Evolutionary conservation across 2,888 invertebrate genomes (phyloP).

Genomic region (Malthinus flaveolus): DNA sequence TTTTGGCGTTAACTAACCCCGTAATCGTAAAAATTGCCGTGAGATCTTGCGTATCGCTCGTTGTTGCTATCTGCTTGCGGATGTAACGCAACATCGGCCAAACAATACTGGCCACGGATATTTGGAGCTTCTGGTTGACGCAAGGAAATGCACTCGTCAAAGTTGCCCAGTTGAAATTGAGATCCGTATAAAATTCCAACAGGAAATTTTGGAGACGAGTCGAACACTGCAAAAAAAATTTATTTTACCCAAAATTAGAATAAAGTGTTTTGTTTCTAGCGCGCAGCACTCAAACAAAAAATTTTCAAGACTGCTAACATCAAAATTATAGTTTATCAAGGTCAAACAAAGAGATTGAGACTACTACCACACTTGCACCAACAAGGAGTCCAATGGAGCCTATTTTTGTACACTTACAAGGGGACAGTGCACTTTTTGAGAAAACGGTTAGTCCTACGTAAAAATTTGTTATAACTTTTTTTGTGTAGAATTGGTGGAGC

Average conservation of each 20-base stretch:
- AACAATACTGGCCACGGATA: slow-evolving; percentile 68
- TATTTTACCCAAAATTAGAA: neutral
- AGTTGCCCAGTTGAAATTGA: slow-evolving; percentile 72
- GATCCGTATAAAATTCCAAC: slow-evolving; percentile 69
- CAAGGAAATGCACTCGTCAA: slow-evolving; percentile 67
- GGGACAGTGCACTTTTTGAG: too few species aligned
- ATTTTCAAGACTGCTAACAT: too few species aligned
- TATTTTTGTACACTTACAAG: too few species aligned
- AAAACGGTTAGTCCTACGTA: too few species aligned
- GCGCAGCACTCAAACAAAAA: too few species aligned
- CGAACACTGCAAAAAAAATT: slow-evolving; percentile 64
- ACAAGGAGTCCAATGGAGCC: too few species aligned
- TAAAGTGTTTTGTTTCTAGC: too few species aligned
- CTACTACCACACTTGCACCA: too few species aligned
- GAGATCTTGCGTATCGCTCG: slow-evolving; percentile 7
- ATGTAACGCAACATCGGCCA: slow-evolving; percentile 56
- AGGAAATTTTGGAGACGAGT: slow-evolving; percentile 71
- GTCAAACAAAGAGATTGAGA: too few species aligned
- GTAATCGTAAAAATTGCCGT: slow-evolving; percentile 7
- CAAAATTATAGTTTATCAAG: too few species aligned
- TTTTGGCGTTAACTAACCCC: neutral
- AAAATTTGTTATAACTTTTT: too few species aligned
- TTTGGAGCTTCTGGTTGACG: slow-evolving; percentile 23
- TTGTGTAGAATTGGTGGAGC: too few species aligned
- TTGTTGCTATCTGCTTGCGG: slow-evolving; percentile 10